Conservation (phyloP, 2,888 invertebrate genomes). For the Zhuqinia jingwanae region DNA sequence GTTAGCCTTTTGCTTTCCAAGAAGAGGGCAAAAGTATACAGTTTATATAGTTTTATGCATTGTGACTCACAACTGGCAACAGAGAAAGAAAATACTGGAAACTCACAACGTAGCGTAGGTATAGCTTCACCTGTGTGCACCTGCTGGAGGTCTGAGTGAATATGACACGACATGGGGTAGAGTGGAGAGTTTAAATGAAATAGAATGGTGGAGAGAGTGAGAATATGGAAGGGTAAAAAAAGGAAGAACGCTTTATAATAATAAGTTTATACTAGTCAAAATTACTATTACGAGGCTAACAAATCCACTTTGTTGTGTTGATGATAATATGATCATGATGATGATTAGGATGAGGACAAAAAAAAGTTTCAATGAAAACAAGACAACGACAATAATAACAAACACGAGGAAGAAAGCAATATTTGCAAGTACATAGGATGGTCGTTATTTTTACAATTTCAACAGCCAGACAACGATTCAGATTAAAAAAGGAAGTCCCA, state of each 20-base stretch:
- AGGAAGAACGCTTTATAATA: constrained; percentile 28
- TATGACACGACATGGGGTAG: not conserved
- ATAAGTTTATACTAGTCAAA: no score
- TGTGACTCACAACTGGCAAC: no score
- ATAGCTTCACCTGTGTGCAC: no score
- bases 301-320: not conserved
- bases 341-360: constrained; percentile 37
- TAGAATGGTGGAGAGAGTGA: not conserved
- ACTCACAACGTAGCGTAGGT: no score
- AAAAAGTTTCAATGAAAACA: constrained; percentile 39
- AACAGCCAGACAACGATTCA: constrained; percentile 30
- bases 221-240: constrained; percentile 28
- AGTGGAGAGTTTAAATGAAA: constrained; percentile 43
- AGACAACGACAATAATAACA: not conserved
- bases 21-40: no score
- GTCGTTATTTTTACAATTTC: constrained; percentile 40
- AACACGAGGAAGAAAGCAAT: constrained; percentile 16
- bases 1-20: no score
- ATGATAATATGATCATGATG: no score
- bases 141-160: constrained; percentile 27
- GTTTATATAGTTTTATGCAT: no score
- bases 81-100: no score
- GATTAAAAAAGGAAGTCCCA: constrained; percentile 42
- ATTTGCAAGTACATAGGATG: not conserved
- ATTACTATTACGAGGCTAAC: constrained; percentile 38